Conservation (phyloP, 2,888 invertebrate species). For the Atrina japonica region DNA sequence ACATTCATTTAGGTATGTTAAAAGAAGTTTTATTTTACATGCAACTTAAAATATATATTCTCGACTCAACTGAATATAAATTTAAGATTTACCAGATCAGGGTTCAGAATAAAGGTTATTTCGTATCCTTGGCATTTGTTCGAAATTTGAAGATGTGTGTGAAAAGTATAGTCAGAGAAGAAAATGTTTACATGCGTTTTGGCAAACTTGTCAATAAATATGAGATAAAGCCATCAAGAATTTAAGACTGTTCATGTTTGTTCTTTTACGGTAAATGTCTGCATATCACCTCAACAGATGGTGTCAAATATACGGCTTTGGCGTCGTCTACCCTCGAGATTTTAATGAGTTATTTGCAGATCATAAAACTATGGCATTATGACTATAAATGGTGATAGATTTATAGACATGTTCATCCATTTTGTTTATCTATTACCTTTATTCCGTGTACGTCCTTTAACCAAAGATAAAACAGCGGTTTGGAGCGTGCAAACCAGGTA, state of each 20-base stretch:
- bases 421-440: constrained; percentile 33
- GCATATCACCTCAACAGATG: constrained; percentile 33
- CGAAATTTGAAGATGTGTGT: constrained; percentile 22
- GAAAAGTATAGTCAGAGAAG: constrained; percentile 28
- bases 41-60: too few species aligned
- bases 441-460: constrained; percentile 25
- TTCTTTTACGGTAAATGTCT: constrained; percentile 28
- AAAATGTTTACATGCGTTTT: constrained; percentile 40
- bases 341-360: constrained; percentile 39
- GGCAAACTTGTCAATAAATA: constrained; percentile 41
- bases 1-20: too few species aligned
- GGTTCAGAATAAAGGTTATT: too few species aligned
- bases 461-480: constrained; percentile 28
- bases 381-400: constrained; percentile 30
- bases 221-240: constrained; percentile 29
- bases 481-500: constrained; percentile 31
- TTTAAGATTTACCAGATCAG: too few species aligned
- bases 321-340: constrained; percentile 36
- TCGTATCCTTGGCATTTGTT: too few species aligned
- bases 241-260: constrained; percentile 38
- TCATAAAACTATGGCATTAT: constrained; percentile 39
- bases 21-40: too few species aligned
- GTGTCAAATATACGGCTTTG: constrained; percentile 30
- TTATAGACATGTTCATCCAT: constrained; percentile 30
- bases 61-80: too few species aligned